Evolutionary conservation across 2,888 invertebrate genomes (phyloP).

Genomic region (Priocnemis perturbator): DNA sequence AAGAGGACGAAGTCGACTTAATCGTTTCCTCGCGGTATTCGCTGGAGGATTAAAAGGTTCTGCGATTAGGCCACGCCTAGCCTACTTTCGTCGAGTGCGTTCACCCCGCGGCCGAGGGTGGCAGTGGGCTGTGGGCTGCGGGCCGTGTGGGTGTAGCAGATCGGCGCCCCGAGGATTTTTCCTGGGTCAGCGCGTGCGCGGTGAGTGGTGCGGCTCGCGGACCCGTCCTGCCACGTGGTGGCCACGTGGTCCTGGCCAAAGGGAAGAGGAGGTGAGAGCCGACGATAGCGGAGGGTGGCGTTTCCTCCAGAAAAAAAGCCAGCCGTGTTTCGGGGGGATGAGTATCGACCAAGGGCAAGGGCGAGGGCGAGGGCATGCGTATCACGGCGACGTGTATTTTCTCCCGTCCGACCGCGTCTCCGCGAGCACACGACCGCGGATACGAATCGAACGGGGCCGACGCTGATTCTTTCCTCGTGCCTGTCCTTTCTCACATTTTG

Average conservation of each 20-base stretch:
- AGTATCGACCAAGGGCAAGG: constrained; percentile 74
- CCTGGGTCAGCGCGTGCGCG: constrained; percentile 60
- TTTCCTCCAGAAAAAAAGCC: constrained; percentile 42
- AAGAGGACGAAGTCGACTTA: no score
- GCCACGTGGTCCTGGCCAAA: constrained; percentile 60
- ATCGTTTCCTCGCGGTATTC: no score
- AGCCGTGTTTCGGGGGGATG: constrained; percentile 58
- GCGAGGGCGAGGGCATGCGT: constrained; percentile 62
- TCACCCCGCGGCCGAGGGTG: constrained; percentile 49
- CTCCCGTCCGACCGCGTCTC: not conserved
- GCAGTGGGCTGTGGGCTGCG: no score
- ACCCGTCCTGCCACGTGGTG: constrained; percentile 58
- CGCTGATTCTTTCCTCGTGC: not conserved
- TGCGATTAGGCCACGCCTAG: constrained; percentile 66
- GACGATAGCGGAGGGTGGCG: constrained; percentile 37
- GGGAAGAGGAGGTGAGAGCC: constrained; percentile 30
- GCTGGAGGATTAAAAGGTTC: constrained; percentile 23
- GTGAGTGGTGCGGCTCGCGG: constrained; percentile 6
- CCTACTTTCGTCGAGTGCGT: constrained; percentile 59
- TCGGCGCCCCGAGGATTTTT: constrained; percentile 38
- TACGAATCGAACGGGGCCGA: not conserved
- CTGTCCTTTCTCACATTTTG: no score
- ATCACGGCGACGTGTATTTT: constrained; percentile 14
- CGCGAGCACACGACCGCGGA: not conserved
- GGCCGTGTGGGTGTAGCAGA: no score